phyloP scores from a whole-genome alignment of 1,140 invertebrate species.

The Danaus plexippus region DNA sequence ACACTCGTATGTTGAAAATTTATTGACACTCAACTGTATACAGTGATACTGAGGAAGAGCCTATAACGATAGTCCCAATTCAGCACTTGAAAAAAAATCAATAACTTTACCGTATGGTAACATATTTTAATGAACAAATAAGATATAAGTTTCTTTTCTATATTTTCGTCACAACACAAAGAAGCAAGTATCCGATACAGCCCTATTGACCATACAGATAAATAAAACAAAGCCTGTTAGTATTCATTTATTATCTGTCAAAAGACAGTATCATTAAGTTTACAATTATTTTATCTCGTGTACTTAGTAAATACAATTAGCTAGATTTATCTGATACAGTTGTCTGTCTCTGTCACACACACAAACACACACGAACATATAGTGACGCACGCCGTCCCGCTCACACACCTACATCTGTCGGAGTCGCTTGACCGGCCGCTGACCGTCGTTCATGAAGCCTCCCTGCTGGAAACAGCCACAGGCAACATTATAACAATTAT shows the following conservation, averaged over 20 bases:
- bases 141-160: not conserved
- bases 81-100: too few relatives aligned
- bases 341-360: constrained; percentile 44
- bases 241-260: constrained; percentile 68
- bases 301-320: constrained; percentile 71
- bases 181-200: not conserved
- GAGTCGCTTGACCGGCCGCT: constrained; percentile 64
- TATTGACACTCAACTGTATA: too few relatives aligned
- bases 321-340: constrained; percentile 58
- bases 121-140: too few relatives aligned
- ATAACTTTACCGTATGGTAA: too few relatives aligned
- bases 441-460: constrained; percentile 65
- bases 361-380: constrained; percentile 46
- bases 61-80: too few relatives aligned
- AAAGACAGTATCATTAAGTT: constrained; percentile 52
- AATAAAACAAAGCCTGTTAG: constrained; percentile 48
- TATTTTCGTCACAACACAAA: not conserved
- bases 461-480: constrained; percentile 29
- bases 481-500: not conserved
- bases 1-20: too few relatives aligned
- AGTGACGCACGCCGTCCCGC: constrained; percentile 36
- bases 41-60: too few relatives aligned
- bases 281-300: constrained; percentile 55
- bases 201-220: not conserved
- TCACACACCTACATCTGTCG: constrained; percentile 51